Evolutionary conservation across 2,888 invertebrate species (phyloP), one percentile per base, ranked within the genome.

Genomic region (Meiosimyza decipiens): DNA sequence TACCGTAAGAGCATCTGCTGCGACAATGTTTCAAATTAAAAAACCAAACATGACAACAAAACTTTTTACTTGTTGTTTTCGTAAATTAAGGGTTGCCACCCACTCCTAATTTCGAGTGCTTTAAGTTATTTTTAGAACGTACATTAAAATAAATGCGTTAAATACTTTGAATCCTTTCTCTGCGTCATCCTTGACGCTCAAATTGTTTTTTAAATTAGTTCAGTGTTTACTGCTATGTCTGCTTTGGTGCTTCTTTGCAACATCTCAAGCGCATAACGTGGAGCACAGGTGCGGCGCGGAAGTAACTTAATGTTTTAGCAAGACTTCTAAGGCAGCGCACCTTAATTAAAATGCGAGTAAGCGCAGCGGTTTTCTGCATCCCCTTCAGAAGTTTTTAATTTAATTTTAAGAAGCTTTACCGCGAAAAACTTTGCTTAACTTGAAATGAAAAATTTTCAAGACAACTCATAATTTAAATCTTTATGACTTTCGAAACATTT

Each of bases 71-170:
- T 40, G 40, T 40, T 40, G 40, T 40, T 40, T 6, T 40, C 9
- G 40, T 7, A 40, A 40, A 40, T 9, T 40, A 60, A 22, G 69
- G 69, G 54, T 70, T 70, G 70, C 16, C 16, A 13, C n/a, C 16
- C 16, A 7, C 18, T 47, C 16, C 55, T 49, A 15, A 13, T 55
- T 47, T 40, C 33, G 47, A 57, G 55, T 55, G 55, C 50, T 55
- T 40, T 15, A 18, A 49, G 60, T 33, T 59, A 22, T 57, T 69
- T 16, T 50, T 49, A 52, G 52, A 57, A 60, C 9, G 69, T 28
- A 50, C 70, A 63, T 62, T 62, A 54, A 70, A 70, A 57, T 68
- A 70, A 70, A 70, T 52, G 70, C 63, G 70, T 70, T 70, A 63
- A 70, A 63, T 70, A 70, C 70, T 60, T 16, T 51, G 18, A 40